A percentile compares a stretch with the other conserved stretches of the same genome.
Conservation (phyloP, 2,797 vertebrate genomes). For the Sebastes kiyomatsui region DNA sequence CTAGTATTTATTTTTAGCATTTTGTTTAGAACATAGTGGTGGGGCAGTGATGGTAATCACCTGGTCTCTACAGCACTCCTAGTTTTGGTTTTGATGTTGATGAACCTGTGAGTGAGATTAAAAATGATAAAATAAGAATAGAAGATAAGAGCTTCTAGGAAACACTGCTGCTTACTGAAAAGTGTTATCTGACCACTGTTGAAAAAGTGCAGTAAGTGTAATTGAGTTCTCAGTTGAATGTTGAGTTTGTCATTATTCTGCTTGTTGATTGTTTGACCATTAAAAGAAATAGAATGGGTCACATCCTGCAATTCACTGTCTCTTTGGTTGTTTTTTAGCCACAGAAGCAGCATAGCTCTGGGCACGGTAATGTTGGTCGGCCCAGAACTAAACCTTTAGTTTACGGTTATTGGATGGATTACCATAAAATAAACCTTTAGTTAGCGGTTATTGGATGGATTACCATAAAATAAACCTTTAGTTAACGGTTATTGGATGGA, state of each 20-base stretch:
- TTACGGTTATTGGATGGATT: no score
- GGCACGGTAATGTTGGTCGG: no score
- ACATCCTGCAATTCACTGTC: not conserved
- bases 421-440: no score
- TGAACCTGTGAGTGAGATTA: not conserved
- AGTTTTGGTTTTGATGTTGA: not conserved
- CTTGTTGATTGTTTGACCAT: constrained; percentile 8
- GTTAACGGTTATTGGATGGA: no score
- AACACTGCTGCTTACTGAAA: not conserved
- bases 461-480: no score
- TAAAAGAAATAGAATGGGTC: not conserved
- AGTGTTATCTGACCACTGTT: not conserved
- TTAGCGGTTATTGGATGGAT: no score
- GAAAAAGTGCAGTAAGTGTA: not conserved
- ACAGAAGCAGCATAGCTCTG: not conserved
- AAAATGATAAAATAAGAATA: not conserved
- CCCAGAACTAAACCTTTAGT: no score
- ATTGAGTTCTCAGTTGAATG: not conserved
- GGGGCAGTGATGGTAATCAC: not conserved
- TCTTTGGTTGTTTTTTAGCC: not conserved
- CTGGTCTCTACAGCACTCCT: not conserved
- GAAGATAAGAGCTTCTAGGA: not conserved
- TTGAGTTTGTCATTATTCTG: not conserved
- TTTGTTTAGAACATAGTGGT: not conserved
- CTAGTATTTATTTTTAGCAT: not conserved